phyloP scores from a whole-genome alignment of 2,888 invertebrate species.

The Hydriomena furcata region DNA sequence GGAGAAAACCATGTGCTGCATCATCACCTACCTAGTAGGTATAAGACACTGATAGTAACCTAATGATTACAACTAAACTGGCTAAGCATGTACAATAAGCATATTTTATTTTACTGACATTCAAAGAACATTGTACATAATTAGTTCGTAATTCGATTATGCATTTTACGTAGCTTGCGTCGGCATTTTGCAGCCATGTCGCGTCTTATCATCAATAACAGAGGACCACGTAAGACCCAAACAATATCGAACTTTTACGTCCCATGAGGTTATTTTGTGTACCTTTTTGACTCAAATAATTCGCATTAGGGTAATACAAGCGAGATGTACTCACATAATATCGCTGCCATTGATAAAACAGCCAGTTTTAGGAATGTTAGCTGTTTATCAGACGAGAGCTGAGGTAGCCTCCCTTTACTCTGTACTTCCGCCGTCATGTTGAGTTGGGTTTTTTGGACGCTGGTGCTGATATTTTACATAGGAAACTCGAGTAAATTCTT shows the following conservation, averaged over 20 bases:
- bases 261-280: neutral
- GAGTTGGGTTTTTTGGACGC: constrained; percentile 35
- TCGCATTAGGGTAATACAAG: neutral
- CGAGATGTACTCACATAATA: constrained; percentile 90
- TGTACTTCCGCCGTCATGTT: constrained; percentile 72
- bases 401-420: constrained; percentile 63
- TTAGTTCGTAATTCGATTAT: neutral
- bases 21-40: too few species aligned
- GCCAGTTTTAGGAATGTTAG: constrained; percentile 86
- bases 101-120: too few species aligned
- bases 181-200: constrained; percentile 13
- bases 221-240: constrained; percentile 53
- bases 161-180: neutral
- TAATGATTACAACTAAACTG: neutral
- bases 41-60: too few species aligned
- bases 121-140: neutral
- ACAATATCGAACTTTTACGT: constrained; percentile 15
- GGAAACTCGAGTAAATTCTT: constrained; percentile 30
- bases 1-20: too few species aligned
- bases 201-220: constrained; percentile 34
- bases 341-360: constrained; percentile 94
- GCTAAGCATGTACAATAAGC: neutral
- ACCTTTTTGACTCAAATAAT: neutral
- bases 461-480: constrained; percentile 27
- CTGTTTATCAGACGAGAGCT: constrained; percentile 78